Evolutionary conservation across 2,797 vertebrate genomes (phyloP), one percentile per base, ranked within the genome.

Genomic region (Dallia pectoralis): DNA sequence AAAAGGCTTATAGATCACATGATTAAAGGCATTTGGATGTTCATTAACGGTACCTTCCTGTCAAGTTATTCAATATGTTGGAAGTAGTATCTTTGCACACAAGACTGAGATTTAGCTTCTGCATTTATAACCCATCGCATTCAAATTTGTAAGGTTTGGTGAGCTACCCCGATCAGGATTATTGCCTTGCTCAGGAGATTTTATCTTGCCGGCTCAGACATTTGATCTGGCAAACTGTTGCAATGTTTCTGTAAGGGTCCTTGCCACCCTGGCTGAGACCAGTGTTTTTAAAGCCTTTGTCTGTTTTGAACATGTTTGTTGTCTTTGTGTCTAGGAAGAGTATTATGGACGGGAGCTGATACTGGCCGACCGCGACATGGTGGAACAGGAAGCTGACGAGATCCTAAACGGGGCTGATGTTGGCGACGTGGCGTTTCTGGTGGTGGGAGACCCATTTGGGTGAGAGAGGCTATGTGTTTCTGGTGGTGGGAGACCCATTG

Each of bases 381-480:
- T 99, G 73, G 97, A 99, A 74, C 96, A 97, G 89, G 92, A 94
- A 69, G 94, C 96, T 0, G 95, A 96, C 27, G 90, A 88, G 80
- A 97, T 99, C 88, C 92, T 99, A 72, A 93, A 91, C 74, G 95
- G 94, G 36, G 97, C 97, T 0, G 92, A 93, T 70, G 81, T 84
- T 44, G 91, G 74, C 44, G 96, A 99, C 44, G 93, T 99, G 1
- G 97, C 94, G 0, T 97, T 99, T 81, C 92, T 99, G 76, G 97
- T 99, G 73, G 97, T 98, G 81, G 97, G 97, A 0, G 97, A 98
- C 88, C 96, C 96, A 2, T 96, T 98, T 72, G 97, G 97, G 97
- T 98, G 92, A 95, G 95, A 72, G n/a, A 65, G 16, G 48, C 12
- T 3, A 36, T 36, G 97, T 94, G 0, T 97, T 99, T 81, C 92